These are phyloP conservation scores for Proctacanthus coquilletti DNA, from an alignment of 1,140 invertebrate genomes.

Conservation along the genomic window DNA sequence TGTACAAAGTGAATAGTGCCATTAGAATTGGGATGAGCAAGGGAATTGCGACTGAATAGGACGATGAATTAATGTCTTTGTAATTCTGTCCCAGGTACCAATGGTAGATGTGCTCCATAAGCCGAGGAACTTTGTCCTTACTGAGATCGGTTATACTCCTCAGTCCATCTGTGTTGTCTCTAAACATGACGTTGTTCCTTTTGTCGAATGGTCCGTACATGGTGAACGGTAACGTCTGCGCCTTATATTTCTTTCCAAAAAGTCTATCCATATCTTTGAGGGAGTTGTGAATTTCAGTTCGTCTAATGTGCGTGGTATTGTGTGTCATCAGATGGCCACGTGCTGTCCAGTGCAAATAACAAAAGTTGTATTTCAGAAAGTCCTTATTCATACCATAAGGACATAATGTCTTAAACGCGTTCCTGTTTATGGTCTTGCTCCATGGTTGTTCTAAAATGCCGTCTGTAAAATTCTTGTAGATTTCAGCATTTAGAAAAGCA, in stretches of 20 bases:
- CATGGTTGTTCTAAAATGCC: conserved; percentile 22
- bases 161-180: conserved; percentile 42
- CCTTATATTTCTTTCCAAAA: conserved; percentile 45
- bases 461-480: conserved; percentile 45
- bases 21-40: too few species aligned
- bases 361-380: conserved; percentile 32
- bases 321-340: conserved; percentile 42
- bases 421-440: conserved; percentile 9
- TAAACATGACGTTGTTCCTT: conserved; percentile 44
- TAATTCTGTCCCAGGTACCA: too few species aligned
- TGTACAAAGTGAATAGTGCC: too few species aligned
- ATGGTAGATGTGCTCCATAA: conserved; percentile 23
- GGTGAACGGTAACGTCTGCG: conserved; percentile 41
- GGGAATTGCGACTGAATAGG: too few species aligned
- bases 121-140: conserved; percentile 18
- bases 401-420: conserved; percentile 30
- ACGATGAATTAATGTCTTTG: too few species aligned
- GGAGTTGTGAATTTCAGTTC: conserved; percentile 46
- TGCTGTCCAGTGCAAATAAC: conserved; percentile 54
- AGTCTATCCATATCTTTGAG: conserved; percentile 46
- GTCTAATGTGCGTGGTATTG: conserved; percentile 36
- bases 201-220: conserved; percentile 49
- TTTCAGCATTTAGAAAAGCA: conserved; percentile 63
- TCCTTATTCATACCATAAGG: conserved; percentile 33
- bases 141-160: conserved; percentile 28